Evolutionary conservation across 1,140 invertebrate genomes (phyloP).

Genomic region (Cephus cinctus): DNA sequence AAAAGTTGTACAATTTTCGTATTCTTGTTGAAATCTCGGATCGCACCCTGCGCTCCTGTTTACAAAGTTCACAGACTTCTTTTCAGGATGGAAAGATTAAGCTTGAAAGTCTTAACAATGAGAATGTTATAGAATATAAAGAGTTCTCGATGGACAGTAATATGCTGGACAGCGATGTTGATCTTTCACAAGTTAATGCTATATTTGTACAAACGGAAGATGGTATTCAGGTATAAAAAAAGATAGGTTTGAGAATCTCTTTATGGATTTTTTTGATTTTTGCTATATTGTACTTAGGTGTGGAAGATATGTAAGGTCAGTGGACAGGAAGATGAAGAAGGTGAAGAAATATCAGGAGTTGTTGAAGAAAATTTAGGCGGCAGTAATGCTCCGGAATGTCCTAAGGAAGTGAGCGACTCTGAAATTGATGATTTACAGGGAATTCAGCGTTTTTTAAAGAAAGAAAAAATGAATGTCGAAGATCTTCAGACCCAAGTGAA

Average conservation of each 20-base stretch:
- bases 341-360: not conserved
- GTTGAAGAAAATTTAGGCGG: not conserved
- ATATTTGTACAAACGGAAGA: constrained; percentile 22
- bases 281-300: constrained; percentile 5
- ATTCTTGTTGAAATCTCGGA: constrained; percentile 33
- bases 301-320: constrained; percentile 18
- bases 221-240: constrained; percentile 19
- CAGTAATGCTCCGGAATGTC: not conserved
- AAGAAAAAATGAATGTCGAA: not conserved
- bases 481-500: not conserved
- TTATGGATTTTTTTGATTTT: not conserved
- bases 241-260: constrained; percentile 1
- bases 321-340: not conserved
- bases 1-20: constrained; percentile 33
- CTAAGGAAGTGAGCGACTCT: not conserved
- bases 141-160: constrained; percentile 18
- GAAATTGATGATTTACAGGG: constrained; percentile 3
- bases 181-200: constrained; percentile 15
- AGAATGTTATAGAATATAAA: constrained; percentile 1
- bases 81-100: constrained; percentile 10
- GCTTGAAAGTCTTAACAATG: constrained; percentile 13
- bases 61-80: constrained; percentile 14
- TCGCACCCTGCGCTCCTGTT: constrained; percentile 25
- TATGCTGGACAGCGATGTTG: constrained; percentile 15
- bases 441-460: not conserved